Evolutionary conservation across 2,113 vertebrate species (phyloP).

Genomic region (Sturnus vulgaris): DNA sequence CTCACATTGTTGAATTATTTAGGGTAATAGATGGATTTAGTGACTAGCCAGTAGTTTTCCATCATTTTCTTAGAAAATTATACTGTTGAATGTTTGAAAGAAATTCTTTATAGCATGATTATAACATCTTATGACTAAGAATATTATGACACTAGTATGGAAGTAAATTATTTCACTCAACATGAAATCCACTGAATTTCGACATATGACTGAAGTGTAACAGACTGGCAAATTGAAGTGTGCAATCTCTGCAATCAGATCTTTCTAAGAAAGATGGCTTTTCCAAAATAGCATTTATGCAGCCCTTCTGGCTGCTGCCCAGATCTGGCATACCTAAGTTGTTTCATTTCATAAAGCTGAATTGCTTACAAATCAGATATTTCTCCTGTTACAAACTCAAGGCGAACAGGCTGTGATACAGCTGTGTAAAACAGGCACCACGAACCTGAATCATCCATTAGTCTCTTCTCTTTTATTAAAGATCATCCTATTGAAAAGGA

Average conservation of each 20-base stretch:
- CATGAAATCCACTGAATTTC: neutral
- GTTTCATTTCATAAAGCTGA: neutral
- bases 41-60: neutral
- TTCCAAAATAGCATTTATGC: neutral
- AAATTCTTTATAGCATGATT: neutral
- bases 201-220: neutral
- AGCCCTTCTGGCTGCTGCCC: constrained; percentile 9
- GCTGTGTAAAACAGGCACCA: neutral
- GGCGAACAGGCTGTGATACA: neutral
- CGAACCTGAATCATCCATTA: neutral
- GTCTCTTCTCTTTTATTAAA: neutral
- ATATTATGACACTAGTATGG: neutral
- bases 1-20: neutral
- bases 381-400: neutral
- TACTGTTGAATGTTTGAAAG: neutral
- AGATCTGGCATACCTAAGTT: neutral
- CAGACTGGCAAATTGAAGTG: neutral
- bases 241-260: neutral
- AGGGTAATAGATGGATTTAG: neutral
- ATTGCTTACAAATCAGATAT: neutral
- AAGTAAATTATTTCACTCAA: neutral
- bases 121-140: neutral
- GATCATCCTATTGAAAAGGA: neutral
- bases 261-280: constrained; percentile 16
- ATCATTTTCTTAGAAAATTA: neutral